These are phyloP conservation scores for Paramuricea clavata DNA, from an alignment of 92 coral and sea anemone genomes.

Conservation along the genomic window DNA sequence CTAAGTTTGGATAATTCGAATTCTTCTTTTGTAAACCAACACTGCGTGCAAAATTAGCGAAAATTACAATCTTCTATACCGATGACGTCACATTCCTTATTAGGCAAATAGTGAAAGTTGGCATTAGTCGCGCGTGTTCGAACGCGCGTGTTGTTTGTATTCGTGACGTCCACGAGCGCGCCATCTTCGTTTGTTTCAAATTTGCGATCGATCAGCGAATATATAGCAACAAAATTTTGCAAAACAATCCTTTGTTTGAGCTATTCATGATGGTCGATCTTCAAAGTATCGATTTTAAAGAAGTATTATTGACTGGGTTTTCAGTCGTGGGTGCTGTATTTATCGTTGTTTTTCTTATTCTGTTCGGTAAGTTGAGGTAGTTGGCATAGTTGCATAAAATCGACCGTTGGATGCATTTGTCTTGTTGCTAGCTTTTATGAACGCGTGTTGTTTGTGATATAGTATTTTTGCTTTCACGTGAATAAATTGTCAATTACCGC, in stretches of 20 bases:
- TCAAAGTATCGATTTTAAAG: conserved; percentile 55
- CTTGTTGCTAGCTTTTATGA: background rate
- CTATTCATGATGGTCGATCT: conserved; percentile 30
- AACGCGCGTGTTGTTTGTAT: conserved; percentile 46
- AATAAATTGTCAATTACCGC: background rate
- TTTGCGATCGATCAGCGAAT: no score
- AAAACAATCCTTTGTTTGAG: background rate
- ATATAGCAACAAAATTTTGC: no score
- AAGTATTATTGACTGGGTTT: conserved; percentile 68
- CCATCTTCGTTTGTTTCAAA: conserved; percentile 57
- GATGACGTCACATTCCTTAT: background rate
- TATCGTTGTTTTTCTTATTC: conserved; percentile 78
- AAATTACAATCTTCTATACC: no score
- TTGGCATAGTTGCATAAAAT: background rate
- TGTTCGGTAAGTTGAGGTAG: conserved; percentile 79
- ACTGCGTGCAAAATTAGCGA: no score
- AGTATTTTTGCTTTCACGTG: background rate
- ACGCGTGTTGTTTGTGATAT: no score
- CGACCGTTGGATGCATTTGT: background rate
- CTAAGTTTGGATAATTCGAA: no score
- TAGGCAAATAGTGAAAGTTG: background rate
- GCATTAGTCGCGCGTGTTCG: conserved; percentile 34
- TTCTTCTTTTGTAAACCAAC: no score
- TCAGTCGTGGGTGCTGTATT: conserved; percentile 71
- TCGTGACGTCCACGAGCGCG: conserved; percentile 73